Evolutionary conservation across 2,113 vertebrate genomes (phyloP).

Genomic region (Lanius ludovicianus): DNA sequence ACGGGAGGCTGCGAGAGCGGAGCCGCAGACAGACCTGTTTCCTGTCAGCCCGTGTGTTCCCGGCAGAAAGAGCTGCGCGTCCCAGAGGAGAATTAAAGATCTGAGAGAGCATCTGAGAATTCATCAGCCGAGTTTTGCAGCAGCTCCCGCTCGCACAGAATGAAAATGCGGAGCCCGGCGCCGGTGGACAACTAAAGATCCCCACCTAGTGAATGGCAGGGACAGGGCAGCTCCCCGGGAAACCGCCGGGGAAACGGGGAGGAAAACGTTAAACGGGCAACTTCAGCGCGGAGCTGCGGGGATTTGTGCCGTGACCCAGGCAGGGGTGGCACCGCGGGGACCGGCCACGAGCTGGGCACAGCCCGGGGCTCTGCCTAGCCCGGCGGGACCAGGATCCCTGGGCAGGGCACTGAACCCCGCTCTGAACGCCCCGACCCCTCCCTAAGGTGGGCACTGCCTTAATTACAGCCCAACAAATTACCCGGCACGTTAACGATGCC

Average conservation of each 20-base stretch:
- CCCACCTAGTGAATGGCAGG: conserved; percentile 30
- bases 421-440: neutral
- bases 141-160: neutral
- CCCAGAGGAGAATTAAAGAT: conserved; percentile 27
- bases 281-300: too few relatives aligned
- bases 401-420: neutral
- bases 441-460: neutral
- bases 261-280: accelerated
- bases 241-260: neutral
- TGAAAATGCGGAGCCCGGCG: neutral
- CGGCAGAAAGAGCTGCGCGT: neutral
- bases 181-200: neutral
- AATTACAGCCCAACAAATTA: neutral
- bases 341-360: neutral
- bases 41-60: conserved; percentile 10
- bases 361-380: accelerated
- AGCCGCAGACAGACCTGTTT: neutral
- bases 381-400: accelerated
- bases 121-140: neutral
- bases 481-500: accelerated
- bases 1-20: neutral
- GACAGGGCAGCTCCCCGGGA: neutral
- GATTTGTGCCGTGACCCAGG: neutral
- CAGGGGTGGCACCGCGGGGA: neutral
- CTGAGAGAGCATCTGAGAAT: conserved; percentile 12